Evolutionary conservation across 2,888 invertebrate genomes (phyloP).

Genomic region (Brenthis ino): DNA sequence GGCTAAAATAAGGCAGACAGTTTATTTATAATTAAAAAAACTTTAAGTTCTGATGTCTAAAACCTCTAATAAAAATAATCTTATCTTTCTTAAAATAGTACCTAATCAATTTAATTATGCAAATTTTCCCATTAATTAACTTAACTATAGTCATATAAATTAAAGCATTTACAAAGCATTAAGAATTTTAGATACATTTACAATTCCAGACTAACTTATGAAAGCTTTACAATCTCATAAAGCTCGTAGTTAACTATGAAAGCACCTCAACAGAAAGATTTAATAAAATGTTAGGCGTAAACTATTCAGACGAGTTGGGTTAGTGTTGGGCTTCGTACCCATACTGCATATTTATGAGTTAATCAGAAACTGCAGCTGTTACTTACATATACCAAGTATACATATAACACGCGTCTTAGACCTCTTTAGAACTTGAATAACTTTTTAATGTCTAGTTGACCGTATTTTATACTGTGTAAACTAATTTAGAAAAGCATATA

Average conservation of each 20-base stretch:
- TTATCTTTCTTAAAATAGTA: no score
- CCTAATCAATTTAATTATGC: no score
- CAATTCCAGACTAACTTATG: background rate
- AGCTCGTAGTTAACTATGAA: conserved; percentile 8
- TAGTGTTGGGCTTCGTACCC: conserved; percentile 29
- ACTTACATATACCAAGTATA: conserved; percentile 31
- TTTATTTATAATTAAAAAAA: no score
- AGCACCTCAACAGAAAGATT: conserved; percentile 19
- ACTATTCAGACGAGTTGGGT: conserved; percentile 31
- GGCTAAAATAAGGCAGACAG: no score
- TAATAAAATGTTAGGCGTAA: conserved; percentile 37
- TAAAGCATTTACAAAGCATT: background rate
- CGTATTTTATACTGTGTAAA: background rate
- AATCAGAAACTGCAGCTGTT: conserved; percentile 41
- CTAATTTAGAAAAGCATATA: background rate
- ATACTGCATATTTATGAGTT: conserved; percentile 43
- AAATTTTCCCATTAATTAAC: background rate
- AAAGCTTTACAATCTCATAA: conserved; percentile 4
- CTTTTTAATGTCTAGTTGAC: conserved; percentile 18
- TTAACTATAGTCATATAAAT: background rate
- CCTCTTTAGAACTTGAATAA: conserved; percentile 20
- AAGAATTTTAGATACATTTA: background rate
- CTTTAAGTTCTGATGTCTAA: no score
- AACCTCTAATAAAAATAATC: no score
- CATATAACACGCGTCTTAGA: conserved; percentile 34